These are phyloP conservation scores for Alexandromys fortis DNA, from an alignment of 2,113 vertebrate genomes.

Conservation along the genomic window DNA sequence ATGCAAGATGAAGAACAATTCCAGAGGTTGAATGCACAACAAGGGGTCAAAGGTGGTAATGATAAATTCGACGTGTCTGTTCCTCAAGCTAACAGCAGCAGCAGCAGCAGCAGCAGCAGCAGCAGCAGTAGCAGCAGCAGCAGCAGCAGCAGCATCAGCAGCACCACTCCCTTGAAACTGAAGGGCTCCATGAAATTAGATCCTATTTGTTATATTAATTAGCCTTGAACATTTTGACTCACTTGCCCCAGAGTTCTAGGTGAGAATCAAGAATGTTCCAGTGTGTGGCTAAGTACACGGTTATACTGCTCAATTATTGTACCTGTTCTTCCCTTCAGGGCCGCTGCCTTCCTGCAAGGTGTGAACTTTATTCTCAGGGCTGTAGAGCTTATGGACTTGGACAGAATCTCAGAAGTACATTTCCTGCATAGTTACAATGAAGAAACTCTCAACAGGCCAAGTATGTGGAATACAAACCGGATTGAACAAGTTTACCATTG, in stretches of 20 bases:
- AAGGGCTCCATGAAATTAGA: background rate
- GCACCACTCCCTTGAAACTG: background rate
- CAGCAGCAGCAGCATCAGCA: too few relatives aligned
- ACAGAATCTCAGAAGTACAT: constrained; percentile 53
- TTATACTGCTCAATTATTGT: background rate
- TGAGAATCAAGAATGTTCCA: background rate
- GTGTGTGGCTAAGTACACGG: background rate
- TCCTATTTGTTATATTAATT: background rate
- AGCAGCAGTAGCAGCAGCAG: too few relatives aligned
- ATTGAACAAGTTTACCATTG: constrained; percentile 51
- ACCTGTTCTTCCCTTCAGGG: constrained; percentile 38
- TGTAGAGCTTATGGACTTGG: constrained; percentile 53
- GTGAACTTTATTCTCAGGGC: constrained; percentile 45
- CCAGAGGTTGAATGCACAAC: background rate
- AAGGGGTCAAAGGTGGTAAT: background rate
- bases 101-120: background rate
- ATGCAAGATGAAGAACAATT: constrained; percentile 33
- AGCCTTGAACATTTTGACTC: background rate
- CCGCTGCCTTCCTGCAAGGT: constrained; percentile 44
- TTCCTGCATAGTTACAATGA: constrained; percentile 33
- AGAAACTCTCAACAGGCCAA: constrained; percentile 58
- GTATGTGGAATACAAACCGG: constrained; percentile 54
- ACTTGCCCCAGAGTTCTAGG: background rate
- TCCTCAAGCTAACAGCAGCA: background rate
- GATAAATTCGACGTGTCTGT: background rate